These are phyloP conservation scores for Macroglossus sobrinus DNA, from an alignment of 2,113 vertebrate species.

Conservation along the genomic window DNA sequence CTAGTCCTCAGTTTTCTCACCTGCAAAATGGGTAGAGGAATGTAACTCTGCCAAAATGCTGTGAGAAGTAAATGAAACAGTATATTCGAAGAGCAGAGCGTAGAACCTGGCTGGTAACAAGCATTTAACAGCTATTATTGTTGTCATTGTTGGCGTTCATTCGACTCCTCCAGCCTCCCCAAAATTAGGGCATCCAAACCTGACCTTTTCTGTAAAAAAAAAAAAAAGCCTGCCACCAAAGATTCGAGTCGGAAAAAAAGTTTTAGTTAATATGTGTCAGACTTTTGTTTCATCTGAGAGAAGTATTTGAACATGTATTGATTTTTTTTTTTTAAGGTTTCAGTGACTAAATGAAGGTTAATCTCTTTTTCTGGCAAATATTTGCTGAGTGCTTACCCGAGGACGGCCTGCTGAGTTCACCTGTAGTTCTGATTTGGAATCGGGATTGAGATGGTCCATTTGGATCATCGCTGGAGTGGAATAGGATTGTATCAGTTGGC, in stretches of 20 bases:
- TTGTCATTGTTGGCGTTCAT: background rate
- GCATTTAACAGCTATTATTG: accelerated
- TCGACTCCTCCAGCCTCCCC: background rate
- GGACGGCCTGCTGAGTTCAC: background rate
- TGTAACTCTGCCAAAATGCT: accelerated
- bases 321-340: constrained; percentile 23
- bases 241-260: background rate
- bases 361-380: constrained; percentile 44
- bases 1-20: background rate
- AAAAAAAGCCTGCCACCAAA: background rate
- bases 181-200: background rate
- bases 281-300: background rate
- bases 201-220: background rate
- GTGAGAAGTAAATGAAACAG: background rate
- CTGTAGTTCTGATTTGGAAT: background rate
- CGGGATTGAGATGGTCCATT: background rate
- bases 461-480: background rate
- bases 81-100: accelerated
- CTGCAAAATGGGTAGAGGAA: background rate
- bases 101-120: accelerated
- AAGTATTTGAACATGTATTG: constrained; percentile 19
- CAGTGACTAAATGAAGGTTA: constrained; percentile 41
- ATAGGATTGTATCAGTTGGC: no score
- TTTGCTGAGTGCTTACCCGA: background rate
- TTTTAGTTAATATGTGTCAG: background rate